Base-by-base conservation (phyloP, 2,888 invertebrate genomes). In the Caradrina kadenii region DNA sequence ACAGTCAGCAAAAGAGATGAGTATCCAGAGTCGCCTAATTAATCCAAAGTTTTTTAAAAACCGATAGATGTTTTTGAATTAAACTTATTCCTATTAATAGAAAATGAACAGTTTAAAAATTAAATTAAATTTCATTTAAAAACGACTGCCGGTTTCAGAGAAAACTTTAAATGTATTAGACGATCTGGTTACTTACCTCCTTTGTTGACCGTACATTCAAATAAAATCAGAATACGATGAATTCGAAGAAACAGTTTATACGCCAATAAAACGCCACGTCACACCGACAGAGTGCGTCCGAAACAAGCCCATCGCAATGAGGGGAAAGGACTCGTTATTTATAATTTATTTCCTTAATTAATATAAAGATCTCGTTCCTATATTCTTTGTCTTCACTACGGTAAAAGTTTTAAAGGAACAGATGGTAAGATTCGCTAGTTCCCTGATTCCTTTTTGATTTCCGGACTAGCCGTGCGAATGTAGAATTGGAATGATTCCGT, bases 321-420 rank as follows among this genome's bases (percentile, higher is more conserved):
- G 87, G 84, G 85, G 66, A 60, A 54, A 82, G 83, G 73, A 78
- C 83, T 91, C 73, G 56, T 81, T 92, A 90, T 92, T 93, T 92
- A 92, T 93, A 93, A 93, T 93, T 93, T 93, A 93, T 92, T 93
- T 90, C 87, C 89, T 90, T 92, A 93, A 93, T 93, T 93, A 93
- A 91, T 91, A 91, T 87, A 87, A 90, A 86, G 76, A 75, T 78
- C 83, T 88, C 54, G 45, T 67, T 62, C 52, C 26, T 65, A 74
- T 66, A 65, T 48, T 72, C 65, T 63, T 64, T 62, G 49, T 63
- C 65, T 69, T 48, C 35, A 72, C 58, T 66, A 53, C 54, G 62
- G 52, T 55, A 63, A 53, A 78, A 78, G 78, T 83, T 83, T 26
- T 49, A 45, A 54, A 80, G 50, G 60, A 82, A 71, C 70, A 82